A percentile compares a stretch with the other conserved stretches of the same genome.
Evolutionary conservation across 2,113 vertebrate genomes (phyloP).

Genomic region (pig (Sus scrofa)): T2T-Sscrofa CM000814.6:141876501-141877000

Average conservation of each 20-base stretch:
- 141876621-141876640: background rate
- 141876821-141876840: background rate
- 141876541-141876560: background rate
- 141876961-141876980: background rate
- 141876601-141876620: background rate
- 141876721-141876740: background rate
- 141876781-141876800: background rate
- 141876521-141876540: constrained; percentile 50
- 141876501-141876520: background rate
- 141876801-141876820: background rate
- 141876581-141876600: background rate
- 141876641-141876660: background rate
- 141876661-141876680: background rate
- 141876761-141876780: constrained; percentile 10
- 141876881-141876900: background rate
- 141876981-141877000: too few relatives aligned
- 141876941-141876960: background rate
- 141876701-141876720: background rate
- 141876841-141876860: background rate
- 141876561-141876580: background rate
- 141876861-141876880: background rate
- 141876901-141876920: background rate
- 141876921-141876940: too few relatives aligned
- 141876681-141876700: background rate
- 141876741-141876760: background rate